phyloP scores from a whole-genome alignment of 2,113 vertebrate genomes.

The Agelaius tricolor region DNA sequence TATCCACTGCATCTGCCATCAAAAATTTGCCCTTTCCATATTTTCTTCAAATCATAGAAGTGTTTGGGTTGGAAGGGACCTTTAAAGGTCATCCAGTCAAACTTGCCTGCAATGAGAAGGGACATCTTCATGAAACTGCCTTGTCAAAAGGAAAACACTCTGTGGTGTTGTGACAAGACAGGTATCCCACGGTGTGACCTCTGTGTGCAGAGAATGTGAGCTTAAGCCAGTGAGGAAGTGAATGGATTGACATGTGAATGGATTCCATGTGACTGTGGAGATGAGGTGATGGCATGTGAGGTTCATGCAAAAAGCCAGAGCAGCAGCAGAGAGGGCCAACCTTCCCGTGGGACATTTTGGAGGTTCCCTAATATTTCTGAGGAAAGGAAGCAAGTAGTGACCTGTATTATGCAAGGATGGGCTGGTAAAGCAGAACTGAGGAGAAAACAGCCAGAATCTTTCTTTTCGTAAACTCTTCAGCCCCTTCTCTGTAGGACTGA shows the following conservation, averaged over 20 bases:
- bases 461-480: background rate
- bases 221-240: background rate
- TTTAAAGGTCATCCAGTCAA: background rate
- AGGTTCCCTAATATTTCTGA: background rate
- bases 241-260: background rate
- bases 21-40: background rate
- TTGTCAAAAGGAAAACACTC: background rate
- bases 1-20: rapidly evolving
- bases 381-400: background rate
- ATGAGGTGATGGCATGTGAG: rapidly evolving
- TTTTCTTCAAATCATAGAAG: background rate
- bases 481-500: background rate
- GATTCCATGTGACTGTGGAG: background rate
- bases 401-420: background rate
- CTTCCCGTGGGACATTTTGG: background rate
- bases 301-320: background rate
- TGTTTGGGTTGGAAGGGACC: background rate
- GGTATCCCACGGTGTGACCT: rapidly evolving
- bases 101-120: background rate
- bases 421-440: background rate
- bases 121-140: background rate
- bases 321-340: background rate
- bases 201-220: rapidly evolving
- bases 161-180: rapidly evolving
- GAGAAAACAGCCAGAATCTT: background rate